Evolutionary conservation across 2,888 invertebrate species (phyloP).

Genomic region (Bellardia bayeri): DNA sequence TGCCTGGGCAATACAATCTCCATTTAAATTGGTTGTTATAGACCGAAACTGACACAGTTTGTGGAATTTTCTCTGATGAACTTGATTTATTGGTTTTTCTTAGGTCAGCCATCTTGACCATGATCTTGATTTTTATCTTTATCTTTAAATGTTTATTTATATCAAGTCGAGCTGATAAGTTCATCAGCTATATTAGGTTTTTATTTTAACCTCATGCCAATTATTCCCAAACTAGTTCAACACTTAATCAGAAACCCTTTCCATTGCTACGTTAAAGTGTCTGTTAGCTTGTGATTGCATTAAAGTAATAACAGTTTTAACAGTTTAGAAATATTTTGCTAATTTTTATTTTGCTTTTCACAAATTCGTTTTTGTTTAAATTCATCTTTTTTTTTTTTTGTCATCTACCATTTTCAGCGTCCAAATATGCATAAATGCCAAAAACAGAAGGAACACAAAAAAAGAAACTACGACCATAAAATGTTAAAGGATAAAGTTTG

Average conservation of each 20-base stretch:
- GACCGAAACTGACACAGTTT: no score
- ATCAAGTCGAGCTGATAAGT: no score
- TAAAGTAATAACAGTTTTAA: slow-evolving; percentile 73
- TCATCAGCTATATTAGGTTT: no score
- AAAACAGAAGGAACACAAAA: slow-evolving; percentile 35
- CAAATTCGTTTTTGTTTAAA: slow-evolving; percentile 11
- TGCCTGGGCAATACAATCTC: no score
- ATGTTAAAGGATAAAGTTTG: slow-evolving; percentile 70
- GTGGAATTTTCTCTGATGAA: no score
- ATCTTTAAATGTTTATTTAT: no score
- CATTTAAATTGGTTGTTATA: no score
- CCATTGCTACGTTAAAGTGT: background rate
- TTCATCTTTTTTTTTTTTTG: slow-evolving; percentile 7
- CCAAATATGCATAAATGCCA: slow-evolving; percentile 67
- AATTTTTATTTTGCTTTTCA: slow-evolving; percentile 65
- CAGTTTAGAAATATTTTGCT: slow-evolving; percentile 73
- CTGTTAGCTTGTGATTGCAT: slow-evolving; percentile 60
- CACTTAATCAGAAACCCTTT: background rate
- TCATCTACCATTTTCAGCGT: slow-evolving; percentile 52
- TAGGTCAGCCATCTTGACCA: no score
- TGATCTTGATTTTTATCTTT: no score
- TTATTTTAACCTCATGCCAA: background rate
- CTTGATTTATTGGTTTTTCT: no score
- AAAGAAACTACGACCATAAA: slow-evolving; percentile 48
- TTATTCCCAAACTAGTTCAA: background rate